phyloP scores from a whole-genome alignment of 92 coral and sea anemone species.

The Blastomussa wellsi region DNA sequence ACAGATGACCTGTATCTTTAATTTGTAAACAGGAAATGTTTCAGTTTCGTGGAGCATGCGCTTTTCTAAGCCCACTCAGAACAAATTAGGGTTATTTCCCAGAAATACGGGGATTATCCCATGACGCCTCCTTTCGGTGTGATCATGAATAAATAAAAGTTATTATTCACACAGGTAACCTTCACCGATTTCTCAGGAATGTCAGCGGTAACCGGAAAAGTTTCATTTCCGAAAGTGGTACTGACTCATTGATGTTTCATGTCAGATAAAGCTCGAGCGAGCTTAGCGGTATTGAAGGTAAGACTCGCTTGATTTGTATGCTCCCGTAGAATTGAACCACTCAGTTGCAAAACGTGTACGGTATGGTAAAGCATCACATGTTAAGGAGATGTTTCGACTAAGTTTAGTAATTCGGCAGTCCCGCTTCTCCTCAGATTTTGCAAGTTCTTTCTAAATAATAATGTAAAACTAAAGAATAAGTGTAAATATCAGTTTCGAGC shows the following conservation, averaged over 20 bases:
- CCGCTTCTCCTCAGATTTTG: no score
- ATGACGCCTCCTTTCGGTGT: neutral
- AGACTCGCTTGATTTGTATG: neutral
- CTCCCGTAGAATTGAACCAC: no score
- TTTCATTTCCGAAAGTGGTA: neutral
- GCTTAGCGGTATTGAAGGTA: no score
- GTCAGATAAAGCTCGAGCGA: neutral
- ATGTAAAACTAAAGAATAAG: no score
- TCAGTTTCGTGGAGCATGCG: neutral
- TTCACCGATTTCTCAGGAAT: neutral
- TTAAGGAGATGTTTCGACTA: no score
- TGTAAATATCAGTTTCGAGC: no score
- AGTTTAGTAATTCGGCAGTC: no score
- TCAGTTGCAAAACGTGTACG: no score
- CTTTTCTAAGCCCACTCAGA: neutral
- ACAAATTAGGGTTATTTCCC: neutral
- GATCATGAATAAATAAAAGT: neutral
- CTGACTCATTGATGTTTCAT: no score
- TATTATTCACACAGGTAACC: neutral
- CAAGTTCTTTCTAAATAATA: no score
- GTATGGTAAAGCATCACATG: no score
- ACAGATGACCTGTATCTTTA: neutral
- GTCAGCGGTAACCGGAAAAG: conserved; percentile 6
- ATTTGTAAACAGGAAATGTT: neutral
- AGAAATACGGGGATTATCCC: neutral